Evolutionary conservation across 2,113 vertebrate species (phyloP), one percentile per base, ranked within the genome.

Genomic region (Fulmarus glacialis): DNA sequence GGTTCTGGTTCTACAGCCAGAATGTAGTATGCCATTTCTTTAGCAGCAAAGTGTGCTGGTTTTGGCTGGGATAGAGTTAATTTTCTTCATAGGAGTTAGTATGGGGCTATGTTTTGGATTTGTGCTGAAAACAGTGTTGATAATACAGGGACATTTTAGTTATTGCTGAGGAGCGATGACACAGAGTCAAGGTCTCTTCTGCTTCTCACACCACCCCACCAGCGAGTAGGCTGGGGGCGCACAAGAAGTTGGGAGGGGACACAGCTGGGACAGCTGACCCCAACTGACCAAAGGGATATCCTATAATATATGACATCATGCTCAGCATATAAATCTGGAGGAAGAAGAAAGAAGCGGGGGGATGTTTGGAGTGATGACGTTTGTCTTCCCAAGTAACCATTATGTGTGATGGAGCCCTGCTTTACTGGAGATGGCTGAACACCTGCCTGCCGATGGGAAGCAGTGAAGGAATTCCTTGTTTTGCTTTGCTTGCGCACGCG

Each of bases 401-500:
- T 60, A 60, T 1, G 6, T 0, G 4, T 60, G n/a, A 60, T 36
- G 22, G 58, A 36, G 15, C 58, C 58, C n/a, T 60, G n/a, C 22
- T 36, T 36, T 60, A 22, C 58, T 36, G 58, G 58, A 11, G 34
- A 9, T n/a, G 34, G 14, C 58, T 36, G 58, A 60, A 36, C 58
- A 60, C n/a, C 22, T 60, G n/a, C 58, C n/a, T 60, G 58, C 22
- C 4, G 2, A 36, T 60, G 58, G 58, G 58, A 60, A 36, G n/a
- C 6, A 36, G n/a, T 24, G 58, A 36, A 36, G 11, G 9, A 24
- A 60, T 36, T 60, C n/a, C 6, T 36, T 60, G 14, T 6, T 60
- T 36, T 24, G 9, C 22, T 36, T 60, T 60, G 9, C 34, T 36
- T 59, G n/a, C 2, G 0, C 17, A 22, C 9, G 4, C 3, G 3